Percentiles rank a stretch among this genome's conserved stretches.
Evolutionary conservation across 2,113 vertebrate species (phyloP).

Genomic region (Murina feae): DNA sequence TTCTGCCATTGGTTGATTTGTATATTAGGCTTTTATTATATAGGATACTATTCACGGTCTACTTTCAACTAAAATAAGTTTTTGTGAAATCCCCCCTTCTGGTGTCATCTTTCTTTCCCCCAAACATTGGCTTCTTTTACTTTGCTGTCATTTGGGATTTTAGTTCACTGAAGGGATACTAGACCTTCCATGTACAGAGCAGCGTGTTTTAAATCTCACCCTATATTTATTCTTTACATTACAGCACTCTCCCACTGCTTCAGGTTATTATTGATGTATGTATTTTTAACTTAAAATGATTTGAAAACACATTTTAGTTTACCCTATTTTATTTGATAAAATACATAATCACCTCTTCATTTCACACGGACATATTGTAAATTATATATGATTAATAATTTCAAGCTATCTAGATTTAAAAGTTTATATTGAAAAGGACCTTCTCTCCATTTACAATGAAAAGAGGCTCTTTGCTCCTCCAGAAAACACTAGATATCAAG

Average conservation of each 20-base stretch:
- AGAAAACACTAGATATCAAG: neutral
- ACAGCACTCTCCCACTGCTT: neutral
- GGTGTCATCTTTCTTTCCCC: neutral
- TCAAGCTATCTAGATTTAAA: neutral
- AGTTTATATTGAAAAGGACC: neutral
- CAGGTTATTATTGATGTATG: neutral
- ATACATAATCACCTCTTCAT: neutral
- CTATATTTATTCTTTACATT: neutral
- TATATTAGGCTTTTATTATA: too few relatives aligned
- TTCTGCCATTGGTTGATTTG: too few relatives aligned
- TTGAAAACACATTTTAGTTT: neutral
- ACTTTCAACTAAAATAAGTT: neutral
- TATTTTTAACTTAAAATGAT: neutral
- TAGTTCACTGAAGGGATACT: neutral
- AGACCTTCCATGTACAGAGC: neutral
- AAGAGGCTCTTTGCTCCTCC: neutral
- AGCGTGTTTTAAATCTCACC: neutral
- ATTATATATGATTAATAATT: neutral
- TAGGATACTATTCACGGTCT: too few relatives aligned
- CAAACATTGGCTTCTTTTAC: neutral
- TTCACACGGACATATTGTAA: neutral
- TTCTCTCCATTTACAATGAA: neutral
- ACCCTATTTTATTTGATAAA: neutral
- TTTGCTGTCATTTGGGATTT: neutral
- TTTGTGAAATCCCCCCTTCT: neutral